Conservation (phyloP, 2,797 vertebrate species). For the Menidia menidia region DNA sequence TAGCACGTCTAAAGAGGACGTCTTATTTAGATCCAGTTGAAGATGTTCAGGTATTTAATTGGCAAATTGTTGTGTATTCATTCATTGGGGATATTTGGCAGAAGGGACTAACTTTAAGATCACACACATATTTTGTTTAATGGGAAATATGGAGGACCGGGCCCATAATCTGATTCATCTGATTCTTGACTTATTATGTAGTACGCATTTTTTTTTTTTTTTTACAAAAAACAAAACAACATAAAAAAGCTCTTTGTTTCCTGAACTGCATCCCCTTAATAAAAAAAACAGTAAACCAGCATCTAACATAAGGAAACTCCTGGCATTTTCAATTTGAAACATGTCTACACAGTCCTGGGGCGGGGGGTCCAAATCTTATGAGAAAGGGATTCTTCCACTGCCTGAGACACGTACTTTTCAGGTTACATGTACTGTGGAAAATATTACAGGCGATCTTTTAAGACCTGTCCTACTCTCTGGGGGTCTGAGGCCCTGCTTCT, state of each 20-base stretch:
- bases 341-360: not conserved
- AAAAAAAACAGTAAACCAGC: not conserved
- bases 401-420: not conserved
- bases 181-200: not conserved
- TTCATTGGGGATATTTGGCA: no score
- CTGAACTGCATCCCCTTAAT: not conserved
- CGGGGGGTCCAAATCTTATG: not conserved
- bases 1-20: no score
- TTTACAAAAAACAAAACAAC: not conserved
- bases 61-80: no score
- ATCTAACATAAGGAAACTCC: not conserved
- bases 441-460: no score
- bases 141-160: no score
- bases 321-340: not conserved
- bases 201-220: no score
- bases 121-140: not conserved
- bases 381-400: not conserved
- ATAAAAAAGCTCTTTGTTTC: not conserved
- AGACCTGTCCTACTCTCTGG: no score
- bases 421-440: not conserved
- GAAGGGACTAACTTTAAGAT: no score
- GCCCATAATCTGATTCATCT: not conserved
- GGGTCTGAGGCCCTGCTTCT: not conserved
- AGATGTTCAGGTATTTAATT: no score
- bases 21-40: no score